Base-by-base conservation (phyloP, 2,888 invertebrate genomes). In the Ecliptopera silaceata region DNA sequence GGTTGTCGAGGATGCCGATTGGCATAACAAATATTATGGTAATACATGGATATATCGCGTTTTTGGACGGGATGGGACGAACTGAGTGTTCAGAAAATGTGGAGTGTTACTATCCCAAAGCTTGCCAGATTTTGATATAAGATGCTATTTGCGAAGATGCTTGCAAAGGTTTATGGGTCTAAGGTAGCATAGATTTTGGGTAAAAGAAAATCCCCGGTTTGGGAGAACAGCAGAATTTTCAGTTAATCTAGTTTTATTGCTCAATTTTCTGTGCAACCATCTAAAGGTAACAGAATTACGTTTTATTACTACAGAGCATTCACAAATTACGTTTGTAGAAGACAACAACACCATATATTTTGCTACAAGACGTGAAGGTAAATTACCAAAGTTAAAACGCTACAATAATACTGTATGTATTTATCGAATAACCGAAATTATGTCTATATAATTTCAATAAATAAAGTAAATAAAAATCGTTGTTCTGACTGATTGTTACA, bases 21-120 rank as follows among this genome's bases (percentile, higher is more conserved):
- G 66, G 62, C 67, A 69, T 71, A 61, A 68, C 71, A 72, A 70
- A 72, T 73, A 69, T 74, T 70, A 72, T 70, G 69, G 52, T 66
- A 66, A 71, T 66, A 64, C 41, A 57, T 38, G 56, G 53, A 57
- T 56, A 61, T 54, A 61, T 54, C 56, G 48, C 52, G 42, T 53
- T 54, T 59, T 54, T 41, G 49, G 54, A 51, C 51, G 38, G 18
- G 34, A 38, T 36, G 46, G 54, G 58, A 53, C 31, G 44, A n/a
- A n/a, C n/a, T n/a, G n/a, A n/a, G 44, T 32, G 42, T 42, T 20
- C 13, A 8, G 31, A 50, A 44, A 49, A 34, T 26, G 8, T 39
- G 15, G 15, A 8, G 8, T 13, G 36, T 36, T 34, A 34, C 10
- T 36, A 15, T 36, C 1, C 36, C 3, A 36, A 15, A 36, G 15